These are phyloP conservation scores for Ischnura elegans DNA, from an alignment of 2,888 invertebrate species.

Conservation along the genomic window DNA sequence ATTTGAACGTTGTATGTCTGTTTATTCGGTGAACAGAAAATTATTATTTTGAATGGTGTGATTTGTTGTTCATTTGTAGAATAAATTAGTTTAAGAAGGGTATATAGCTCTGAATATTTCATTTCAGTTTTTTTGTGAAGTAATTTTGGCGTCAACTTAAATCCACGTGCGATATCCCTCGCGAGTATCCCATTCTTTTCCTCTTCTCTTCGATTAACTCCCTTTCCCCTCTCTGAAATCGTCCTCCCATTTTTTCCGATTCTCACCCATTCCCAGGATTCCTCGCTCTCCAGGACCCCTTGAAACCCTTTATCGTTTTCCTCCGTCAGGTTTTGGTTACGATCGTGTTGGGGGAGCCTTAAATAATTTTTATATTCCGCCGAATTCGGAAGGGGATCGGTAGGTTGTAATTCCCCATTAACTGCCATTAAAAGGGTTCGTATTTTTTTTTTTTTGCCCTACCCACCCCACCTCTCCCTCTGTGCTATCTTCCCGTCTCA, in stretches of 20 bases:
- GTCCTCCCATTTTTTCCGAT: neutral
- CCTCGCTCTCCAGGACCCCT: neutral
- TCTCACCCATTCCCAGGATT: neutral
- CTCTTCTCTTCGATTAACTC: neutral
- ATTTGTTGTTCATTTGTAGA: too few relatives aligned
- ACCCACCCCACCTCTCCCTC: neutral
- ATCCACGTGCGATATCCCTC: conserved; percentile 8
- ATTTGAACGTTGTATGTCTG: too few relatives aligned
- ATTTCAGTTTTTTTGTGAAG: neutral
- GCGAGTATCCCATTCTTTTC: neutral
- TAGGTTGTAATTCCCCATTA: conserved; percentile 48
- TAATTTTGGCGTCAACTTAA: neutral
- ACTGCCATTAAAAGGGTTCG: conserved; percentile 33
- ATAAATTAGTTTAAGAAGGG: too few relatives aligned
- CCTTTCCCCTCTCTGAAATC: neutral
- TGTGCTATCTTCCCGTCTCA: neutral
- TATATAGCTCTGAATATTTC: too few relatives aligned
- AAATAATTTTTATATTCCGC: conserved; percentile 40
- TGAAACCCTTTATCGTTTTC: neutral
- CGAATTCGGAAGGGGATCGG: conserved; percentile 45
- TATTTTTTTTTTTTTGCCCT: neutral
- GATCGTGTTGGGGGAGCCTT: neutral
- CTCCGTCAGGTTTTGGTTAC: conserved; percentile 34
- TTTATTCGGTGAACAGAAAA: too few relatives aligned
- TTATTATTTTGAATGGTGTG: too few relatives aligned